Evolutionary conservation across 2,797 vertebrate species (phyloP), one percentile per base, ranked within the genome.

Genomic region (Ibycter americanus): DNA sequence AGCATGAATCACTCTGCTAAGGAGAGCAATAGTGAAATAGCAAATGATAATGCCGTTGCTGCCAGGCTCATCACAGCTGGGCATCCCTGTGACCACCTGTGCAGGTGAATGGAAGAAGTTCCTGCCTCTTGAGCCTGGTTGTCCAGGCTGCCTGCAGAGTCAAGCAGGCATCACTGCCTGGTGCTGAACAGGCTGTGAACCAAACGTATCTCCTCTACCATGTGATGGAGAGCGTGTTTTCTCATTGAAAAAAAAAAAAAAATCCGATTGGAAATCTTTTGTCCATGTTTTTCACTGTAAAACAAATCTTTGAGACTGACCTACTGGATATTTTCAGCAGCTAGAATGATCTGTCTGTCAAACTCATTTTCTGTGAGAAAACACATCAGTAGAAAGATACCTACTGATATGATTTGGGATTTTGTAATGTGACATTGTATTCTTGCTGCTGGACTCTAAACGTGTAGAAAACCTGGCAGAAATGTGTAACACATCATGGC

Each of bases 221-320:
- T 0, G 0, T 40, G 42, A 34, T 32, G 71, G 11, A 47, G 19
- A 23, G 8, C 8, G 14, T 36, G 31, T 42, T 89, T 68, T 59
- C 18, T 12, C 15, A 34, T 26, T 23, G n/a, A n/a, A n/a, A 3
- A 4, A 56, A 89, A 46, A 40, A 49, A 4, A 0, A 8, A 61
- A 10, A 9, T 23, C 12, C 38, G 12, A 5, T 40, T 38, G 27
- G 22, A 13, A 77, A 47, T 17, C 8, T 72, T 72, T 71, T 54
- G 8, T 34, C 7, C 59, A 20, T 47, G 17, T 62, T 82, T 81
- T 52, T 72, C 36, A 21, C 20, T 42, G 22, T 40, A 52, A 78
- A 89, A 38, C 8, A 52, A 18, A 42, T 8, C 27, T 62, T 81
- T 67, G 19, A 42, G 46, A 67, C 36, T 31, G 4, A 52, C 15